Base-by-base conservation (phyloP, 2,797 vertebrate genomes). In the Tamandua tetradactyla region DNA sequence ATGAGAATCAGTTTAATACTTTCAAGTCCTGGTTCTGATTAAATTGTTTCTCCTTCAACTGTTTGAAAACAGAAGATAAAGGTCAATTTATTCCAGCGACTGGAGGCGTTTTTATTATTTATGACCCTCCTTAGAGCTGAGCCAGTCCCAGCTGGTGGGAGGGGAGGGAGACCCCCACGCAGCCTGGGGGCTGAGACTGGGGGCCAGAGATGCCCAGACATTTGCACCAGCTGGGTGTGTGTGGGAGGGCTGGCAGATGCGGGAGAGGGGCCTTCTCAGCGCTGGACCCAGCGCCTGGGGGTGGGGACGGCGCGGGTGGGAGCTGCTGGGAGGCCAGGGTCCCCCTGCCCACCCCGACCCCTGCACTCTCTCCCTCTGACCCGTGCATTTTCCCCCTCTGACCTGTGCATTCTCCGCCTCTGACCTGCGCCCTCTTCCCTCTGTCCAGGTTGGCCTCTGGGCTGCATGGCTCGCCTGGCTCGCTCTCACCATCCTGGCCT, bases 401-500 rank as follows among this genome's bases (percentile, higher is more conserved):
- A 14, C 49, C 17, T 49, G 18, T 14, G 49, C 49, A 11, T 13
- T 47, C 49, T 14, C 6, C 20, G 20, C 64, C 12, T 42, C 68
- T 96, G 66, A 97, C 32, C 80, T 89, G 86, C 22, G 3, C 79
- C 3, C 57, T 96, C 93, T 96, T 96, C 93, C 75, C 68, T 35
- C 55, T 91, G 76, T 98, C 82, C 96, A 99, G 99, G 99, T 99
- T 82, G 99, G 99, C 72, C 98, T 99, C 86, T 99, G 99, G 99
- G 99, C 99, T 61, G 98, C 99, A 11, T 99, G 99, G 99, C 98
- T 99, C 97, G 98, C 99, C 69, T 99, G 99, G 99, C 98, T 99
- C n/a, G 99, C 98, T 68, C 99, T 99, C 93, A 98, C 99, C 30
- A 98, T 98, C 87, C 98, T 99, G 98, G 99, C 99, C 85, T 99